Evolutionary conservation across 2,888 invertebrate genomes (phyloP), one percentile per base, ranked within the genome.

Genomic region (Margaritifera margaritifera): DNA sequence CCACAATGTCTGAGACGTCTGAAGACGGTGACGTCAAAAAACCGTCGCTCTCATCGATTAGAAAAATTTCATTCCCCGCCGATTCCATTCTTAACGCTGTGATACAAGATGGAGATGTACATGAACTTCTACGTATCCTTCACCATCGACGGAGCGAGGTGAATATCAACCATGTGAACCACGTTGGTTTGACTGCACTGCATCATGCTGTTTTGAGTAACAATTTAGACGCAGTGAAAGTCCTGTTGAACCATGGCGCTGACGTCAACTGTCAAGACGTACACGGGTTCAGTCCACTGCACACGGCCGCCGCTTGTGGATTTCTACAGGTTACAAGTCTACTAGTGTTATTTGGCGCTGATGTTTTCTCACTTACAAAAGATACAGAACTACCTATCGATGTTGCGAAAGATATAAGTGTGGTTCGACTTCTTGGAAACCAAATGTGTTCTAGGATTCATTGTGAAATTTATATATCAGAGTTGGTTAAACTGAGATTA

Each of bases 231-330:
- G 80, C 82, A 58, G 83, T 83, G 22, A 87, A 87, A 77, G 67
- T 86, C 55, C 74, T 87, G 54, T 70, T 87, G 51, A 74, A 72
- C 25, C 66, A 80, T 59, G 85, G 85, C 18, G 85, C 86, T 4
- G 80, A 84, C 56, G 82, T 85, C 8, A 76, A 83, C 58, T 78
- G 78, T 11, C 83, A 85, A 72, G 87, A 87, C 72, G 74, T 83
- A 8, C 76, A 86, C 64, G 87, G 87, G 1, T 84, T 86, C 64
- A 82, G 81, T 53, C 84, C 87, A 1, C 65, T 87, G 22, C 87
- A 87, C 71, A 86, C 86, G 1, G 85, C 87, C 15, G 80, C 87
- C 4, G 87, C 86, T 5, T 81, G 86, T 64, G 87, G 85, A 15
- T 83, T 80, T 65, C 64, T 84, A 31, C 83, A 84, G n/a, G 74